These are phyloP conservation scores for mouse (Mus musculus) DNA, from an alignment of 2,113 vertebrate genomes.

Conservation along the genomic window DNA sequence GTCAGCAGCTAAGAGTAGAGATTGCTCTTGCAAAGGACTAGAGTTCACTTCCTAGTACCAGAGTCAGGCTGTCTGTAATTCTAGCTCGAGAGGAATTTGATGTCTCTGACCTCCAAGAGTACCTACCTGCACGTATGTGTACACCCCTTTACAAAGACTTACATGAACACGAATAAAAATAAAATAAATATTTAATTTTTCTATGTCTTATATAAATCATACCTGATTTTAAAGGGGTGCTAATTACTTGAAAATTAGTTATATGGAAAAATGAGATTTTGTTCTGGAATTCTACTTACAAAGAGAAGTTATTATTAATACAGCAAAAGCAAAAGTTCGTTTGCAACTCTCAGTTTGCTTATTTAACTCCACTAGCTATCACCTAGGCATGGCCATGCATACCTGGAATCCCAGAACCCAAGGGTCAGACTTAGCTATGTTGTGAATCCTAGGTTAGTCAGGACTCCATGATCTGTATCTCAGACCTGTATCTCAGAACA, in stretches of 20 bases:
- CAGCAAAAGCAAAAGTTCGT: background rate
- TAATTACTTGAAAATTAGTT: background rate
- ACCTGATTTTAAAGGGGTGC: background rate
- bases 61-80: background rate
- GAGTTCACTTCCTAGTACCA: background rate
- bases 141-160: background rate
- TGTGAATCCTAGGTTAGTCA: background rate
- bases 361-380: background rate
- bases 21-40: background rate
- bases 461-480: background rate
- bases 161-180: background rate
- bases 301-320: constrained; percentile 37
- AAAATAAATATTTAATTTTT: background rate
- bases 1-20: background rate
- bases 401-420: background rate
- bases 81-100: background rate
- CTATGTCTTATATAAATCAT: background rate
- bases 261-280: constrained; percentile 1
- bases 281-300: constrained; percentile 41
- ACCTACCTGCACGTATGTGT: background rate
- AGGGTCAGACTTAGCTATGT: background rate
- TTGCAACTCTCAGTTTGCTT: constrained; percentile 35
- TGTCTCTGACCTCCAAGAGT: background rate
- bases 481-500: background rate
- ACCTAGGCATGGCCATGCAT: background rate